Base-by-base conservation (phyloP, 2,113 vertebrate species). In the Leptobrachium leishanense region DNA sequence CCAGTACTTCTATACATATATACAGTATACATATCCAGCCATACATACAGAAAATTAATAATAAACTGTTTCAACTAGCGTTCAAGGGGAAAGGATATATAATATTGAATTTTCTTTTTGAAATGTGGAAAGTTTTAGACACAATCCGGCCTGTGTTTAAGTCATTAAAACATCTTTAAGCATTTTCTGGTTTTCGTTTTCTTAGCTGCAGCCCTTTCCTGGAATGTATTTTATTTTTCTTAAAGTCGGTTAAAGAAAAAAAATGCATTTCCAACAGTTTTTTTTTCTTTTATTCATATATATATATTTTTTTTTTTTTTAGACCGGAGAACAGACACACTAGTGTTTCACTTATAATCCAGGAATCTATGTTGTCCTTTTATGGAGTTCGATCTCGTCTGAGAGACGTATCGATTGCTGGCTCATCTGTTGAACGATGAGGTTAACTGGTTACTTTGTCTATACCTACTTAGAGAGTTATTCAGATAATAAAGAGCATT, bases 121-220 rank as follows among this genome's bases (percentile, higher is more conserved):
- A 82, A 92, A 90, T 86, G 90, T 93, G 91, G 92, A 94, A 94
- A 93, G 83, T 92, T 92, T 92, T 90, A 93, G 89, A 83, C 90
- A 93, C 91, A 94, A 90, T 91, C 90, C 84, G 77, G 86, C 89
- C 91, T 93, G 91, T 94, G 92, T 93, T 94, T 93, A 93, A 93
- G 91, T 90, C 91, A 91, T 93, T 93, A 93, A 93, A 93, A 90
- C 89, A 91, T 93, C 90, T 93, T 93, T 93, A 92, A 92, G 90
- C 85, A 81, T 93, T 93, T 92, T 93, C 90, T 92, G 92, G 91
- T 90, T 91, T 91, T 88, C 85, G 89, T 92, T 93, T 93, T 88
- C 88, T 88, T 90, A 83, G 87, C 90, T 91, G 92, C 88, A 85
- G 83, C 84, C 87, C 90, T 83, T 92, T 93, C 91, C 91, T 93